These are phyloP conservation scores for Hypotaenidia okinawae DNA, from an alignment of 2,797 vertebrate species.

Conservation along the genomic window DNA sequence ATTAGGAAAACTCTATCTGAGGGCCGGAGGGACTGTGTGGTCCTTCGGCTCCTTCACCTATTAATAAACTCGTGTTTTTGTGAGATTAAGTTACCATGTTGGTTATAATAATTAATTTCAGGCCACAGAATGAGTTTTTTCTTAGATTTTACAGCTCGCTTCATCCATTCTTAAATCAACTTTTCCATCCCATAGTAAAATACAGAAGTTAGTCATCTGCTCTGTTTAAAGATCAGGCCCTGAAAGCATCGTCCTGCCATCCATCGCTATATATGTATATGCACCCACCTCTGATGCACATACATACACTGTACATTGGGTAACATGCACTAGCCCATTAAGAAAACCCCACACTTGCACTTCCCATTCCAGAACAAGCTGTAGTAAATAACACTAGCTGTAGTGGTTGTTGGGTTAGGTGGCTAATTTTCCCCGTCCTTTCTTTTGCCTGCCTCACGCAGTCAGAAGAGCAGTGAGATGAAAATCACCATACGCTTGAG, in stretches of 20 bases:
- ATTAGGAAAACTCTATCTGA: slow-evolving; percentile 60
- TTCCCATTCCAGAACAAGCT: neutral
- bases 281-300: neutral
- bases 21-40: slow-evolving; percentile 48
- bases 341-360: neutral
- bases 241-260: neutral
- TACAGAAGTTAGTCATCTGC: neutral
- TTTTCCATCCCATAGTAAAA: slow-evolving; percentile 2
- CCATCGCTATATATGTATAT: neutral
- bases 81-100: slow-evolving; percentile 76
- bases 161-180: slow-evolving; percentile 56
- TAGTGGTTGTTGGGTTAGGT: too few species aligned
- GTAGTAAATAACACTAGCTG: neutral
- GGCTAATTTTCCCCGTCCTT: neutral
- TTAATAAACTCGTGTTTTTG: slow-evolving; percentile 76
- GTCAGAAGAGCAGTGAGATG: neutral
- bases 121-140: slow-evolving; percentile 62
- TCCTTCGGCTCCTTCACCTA: slow-evolving; percentile 67
- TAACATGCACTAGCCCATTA: neutral
- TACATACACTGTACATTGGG: neutral
- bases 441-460: neutral
- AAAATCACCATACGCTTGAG: accelerated
- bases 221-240: slow-evolving; percentile 1
- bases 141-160: slow-evolving; percentile 63
- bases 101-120: slow-evolving; percentile 75